phyloP scores from a whole-genome alignment of 2,888 invertebrate genomes.

The Atherix ibis region DNA sequence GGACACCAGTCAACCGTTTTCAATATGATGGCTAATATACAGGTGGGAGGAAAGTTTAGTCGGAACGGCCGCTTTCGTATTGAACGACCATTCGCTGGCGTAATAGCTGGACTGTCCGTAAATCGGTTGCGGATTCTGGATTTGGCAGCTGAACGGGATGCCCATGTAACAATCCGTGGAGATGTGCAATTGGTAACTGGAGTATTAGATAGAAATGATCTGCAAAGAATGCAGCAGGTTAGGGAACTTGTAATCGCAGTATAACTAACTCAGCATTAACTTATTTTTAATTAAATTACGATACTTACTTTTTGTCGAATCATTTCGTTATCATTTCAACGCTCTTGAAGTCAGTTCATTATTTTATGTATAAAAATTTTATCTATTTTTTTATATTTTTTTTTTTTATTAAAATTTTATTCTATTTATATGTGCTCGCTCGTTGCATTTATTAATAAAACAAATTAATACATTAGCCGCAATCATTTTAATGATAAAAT shows the following conservation, averaged over 20 bases:
- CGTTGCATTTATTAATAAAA: slow-evolving; percentile 5
- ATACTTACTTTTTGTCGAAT: slow-evolving; percentile 18
- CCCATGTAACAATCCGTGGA: slow-evolving; percentile 60
- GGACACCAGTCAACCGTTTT: slow-evolving; percentile 75
- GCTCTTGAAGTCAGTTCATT: slow-evolving; percentile 12
- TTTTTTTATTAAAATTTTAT: background rate
- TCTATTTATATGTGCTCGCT: slow-evolving; percentile 4
- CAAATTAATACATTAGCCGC: slow-evolving; percentile 2
- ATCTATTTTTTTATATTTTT: slow-evolving; percentile 1
- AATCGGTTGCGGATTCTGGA: slow-evolving; percentile 76
- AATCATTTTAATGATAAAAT: too few relatives aligned
- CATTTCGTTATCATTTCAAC: too few relatives aligned
- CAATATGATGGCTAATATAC: slow-evolving; percentile 80
- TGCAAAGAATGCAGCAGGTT: slow-evolving; percentile 81
- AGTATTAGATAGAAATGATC: slow-evolving; percentile 57
- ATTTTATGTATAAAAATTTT: slow-evolving; percentile 1
- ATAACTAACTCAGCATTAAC: slow-evolving; percentile 11
- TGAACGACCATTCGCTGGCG: slow-evolving; percentile 70
- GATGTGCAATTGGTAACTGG: slow-evolving; percentile 66
- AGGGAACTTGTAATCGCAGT: slow-evolving; percentile 27
- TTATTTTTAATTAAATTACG: slow-evolving; percentile 5
- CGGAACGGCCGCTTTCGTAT: slow-evolving; percentile 45
- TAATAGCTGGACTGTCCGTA: slow-evolving; percentile 76
- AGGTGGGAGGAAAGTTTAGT: slow-evolving; percentile 62
- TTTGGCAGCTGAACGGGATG: slow-evolving; percentile 67